phyloP scores from a whole-genome alignment of 2,888 invertebrate genomes.

The Timema podura region DNA sequence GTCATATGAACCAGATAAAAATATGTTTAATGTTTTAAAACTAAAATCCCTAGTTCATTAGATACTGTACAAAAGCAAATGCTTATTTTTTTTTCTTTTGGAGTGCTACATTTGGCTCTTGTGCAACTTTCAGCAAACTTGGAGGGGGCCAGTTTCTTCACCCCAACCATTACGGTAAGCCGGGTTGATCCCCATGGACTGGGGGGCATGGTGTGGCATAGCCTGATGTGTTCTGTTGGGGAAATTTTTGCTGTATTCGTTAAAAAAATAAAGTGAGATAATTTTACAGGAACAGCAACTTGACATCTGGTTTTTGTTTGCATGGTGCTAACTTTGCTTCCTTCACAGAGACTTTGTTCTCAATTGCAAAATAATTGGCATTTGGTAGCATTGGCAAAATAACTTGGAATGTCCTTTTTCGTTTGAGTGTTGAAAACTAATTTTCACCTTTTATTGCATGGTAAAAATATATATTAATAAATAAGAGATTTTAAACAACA shows the following conservation, averaged over 20 bases:
- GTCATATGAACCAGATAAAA: no score
- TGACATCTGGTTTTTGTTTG: conserved; percentile 8
- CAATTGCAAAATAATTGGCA: no score
- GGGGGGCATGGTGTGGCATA: conserved; percentile 13
- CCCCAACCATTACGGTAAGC: conserved; percentile 35
- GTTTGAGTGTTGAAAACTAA: no score
- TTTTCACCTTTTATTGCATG: no score
- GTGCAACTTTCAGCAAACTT: conserved; percentile 31
- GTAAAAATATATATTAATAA: no score
- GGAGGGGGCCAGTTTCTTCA: conserved; percentile 34
- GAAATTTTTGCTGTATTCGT: not conserved
- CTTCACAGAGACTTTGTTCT: no score
- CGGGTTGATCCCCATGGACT: conserved; percentile 13
- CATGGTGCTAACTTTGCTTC: conserved; percentile 19
- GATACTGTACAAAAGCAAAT: no score
- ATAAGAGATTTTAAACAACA: no score
- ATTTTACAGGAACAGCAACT: conserved; percentile 1
- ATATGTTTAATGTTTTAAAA: no score
- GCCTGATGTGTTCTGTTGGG: conserved; percentile 10
- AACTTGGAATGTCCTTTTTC: no score
- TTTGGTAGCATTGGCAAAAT: no score
- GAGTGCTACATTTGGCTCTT: conserved; percentile 23
- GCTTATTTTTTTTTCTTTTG: conserved; percentile 17
- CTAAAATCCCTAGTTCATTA: no score
- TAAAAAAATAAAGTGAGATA: not conserved